These are phyloP conservation scores for Nebria ingens DNA, from an alignment of 1,140 invertebrate genomes.

Conservation along the genomic window DNA sequence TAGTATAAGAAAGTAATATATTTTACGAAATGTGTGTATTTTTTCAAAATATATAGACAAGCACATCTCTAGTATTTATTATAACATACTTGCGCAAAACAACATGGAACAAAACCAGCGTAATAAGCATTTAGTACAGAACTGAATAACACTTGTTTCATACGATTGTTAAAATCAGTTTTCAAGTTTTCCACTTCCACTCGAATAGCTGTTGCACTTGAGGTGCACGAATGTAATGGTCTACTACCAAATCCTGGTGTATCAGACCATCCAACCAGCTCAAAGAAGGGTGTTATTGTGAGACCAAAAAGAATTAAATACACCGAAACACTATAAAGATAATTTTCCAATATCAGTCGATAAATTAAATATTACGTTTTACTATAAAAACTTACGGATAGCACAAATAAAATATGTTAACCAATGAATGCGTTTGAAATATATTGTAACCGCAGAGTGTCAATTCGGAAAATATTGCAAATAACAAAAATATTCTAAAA, in stretches of 20 bases:
- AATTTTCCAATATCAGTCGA: conserved; percentile 16
- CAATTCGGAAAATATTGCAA: conserved; percentile 38
- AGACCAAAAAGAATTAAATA: conserved; percentile 80
- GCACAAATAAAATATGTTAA: conserved; percentile 70
- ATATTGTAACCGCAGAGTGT: conserved; percentile 63
- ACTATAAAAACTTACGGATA: conserved; percentile 73
- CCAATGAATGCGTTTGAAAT: conserved; percentile 53
- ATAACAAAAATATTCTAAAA: conserved; percentile 26
- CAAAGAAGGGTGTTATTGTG: conserved; percentile 57
- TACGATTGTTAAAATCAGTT: conserved; percentile 76
- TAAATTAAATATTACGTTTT: conserved; percentile 9
- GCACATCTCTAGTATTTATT: neutral
- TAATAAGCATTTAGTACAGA: conserved; percentile 86
- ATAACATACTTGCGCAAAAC: conserved; percentile 67
- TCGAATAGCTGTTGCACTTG: conserved; percentile 58
- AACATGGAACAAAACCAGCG: conserved; percentile 79
- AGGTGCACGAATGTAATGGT: conserved; percentile 54
- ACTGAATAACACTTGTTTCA: conserved; percentile 85
- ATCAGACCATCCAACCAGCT: conserved; percentile 39
- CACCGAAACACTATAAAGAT: conserved; percentile 55
- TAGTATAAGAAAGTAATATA: too few relatives aligned
- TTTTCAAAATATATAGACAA: conserved; percentile 2
- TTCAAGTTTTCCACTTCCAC: conserved; percentile 76
- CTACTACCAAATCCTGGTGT: conserved; percentile 30
- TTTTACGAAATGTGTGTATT: too few relatives aligned